These are phyloP conservation scores for Seira sanloemensis DNA, from an alignment of 2,888 invertebrate species.

Conservation along the genomic window DNA sequence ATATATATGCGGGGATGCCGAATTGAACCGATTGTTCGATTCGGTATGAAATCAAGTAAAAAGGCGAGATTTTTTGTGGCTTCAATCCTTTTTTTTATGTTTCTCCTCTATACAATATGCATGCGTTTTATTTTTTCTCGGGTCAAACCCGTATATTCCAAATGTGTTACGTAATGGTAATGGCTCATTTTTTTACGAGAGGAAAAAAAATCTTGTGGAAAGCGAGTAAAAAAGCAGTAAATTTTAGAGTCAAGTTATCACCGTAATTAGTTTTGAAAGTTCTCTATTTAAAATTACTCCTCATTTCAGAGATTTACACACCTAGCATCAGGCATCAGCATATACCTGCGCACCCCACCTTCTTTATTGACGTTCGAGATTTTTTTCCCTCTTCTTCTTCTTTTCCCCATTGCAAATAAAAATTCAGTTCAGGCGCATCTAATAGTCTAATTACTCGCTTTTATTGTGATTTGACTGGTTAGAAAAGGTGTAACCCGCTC, in stretches of 20 bases:
- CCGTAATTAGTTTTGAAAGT: background rate
- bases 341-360: background rate
- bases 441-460: constrained; percentile 58
- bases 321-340: no score
- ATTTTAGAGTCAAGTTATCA: background rate
- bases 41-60: background rate
- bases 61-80: background rate
- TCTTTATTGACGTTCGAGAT: no score
- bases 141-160: no score
- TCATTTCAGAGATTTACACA: background rate
- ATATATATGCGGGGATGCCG: background rate
- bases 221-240: no score
- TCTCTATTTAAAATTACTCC: background rate
- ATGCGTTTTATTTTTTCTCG: no score
- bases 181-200: no score
- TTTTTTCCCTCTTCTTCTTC: no score
- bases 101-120: no score
- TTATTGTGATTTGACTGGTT: constrained; percentile 52
- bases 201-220: no score
- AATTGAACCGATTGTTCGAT: background rate
- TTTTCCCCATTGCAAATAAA: constrained; percentile 20
- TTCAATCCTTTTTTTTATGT: background rate
- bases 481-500: constrained; percentile 51
- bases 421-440: constrained; percentile 44
- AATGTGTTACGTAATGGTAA: no score